These are phyloP conservation scores for Lonchura striata DNA, from an alignment of 2,113 vertebrate genomes.

Conservation along the genomic window DNA sequence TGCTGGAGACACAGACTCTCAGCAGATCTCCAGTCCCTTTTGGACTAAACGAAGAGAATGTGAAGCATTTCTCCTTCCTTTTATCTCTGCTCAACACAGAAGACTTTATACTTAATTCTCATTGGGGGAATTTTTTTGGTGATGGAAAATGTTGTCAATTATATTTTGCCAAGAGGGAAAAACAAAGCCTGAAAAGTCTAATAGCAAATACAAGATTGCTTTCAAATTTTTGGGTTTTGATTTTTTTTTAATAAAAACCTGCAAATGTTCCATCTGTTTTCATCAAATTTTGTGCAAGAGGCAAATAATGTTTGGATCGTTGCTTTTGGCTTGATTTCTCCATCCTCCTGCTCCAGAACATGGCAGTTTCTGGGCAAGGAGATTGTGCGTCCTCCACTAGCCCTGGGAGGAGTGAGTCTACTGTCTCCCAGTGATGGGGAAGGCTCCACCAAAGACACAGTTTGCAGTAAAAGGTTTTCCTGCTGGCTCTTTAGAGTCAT, in stretches of 20 bases:
- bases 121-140: background rate
- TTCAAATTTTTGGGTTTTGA: background rate
- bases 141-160: background rate
- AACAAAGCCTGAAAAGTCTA: background rate
- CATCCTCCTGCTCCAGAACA: background rate
- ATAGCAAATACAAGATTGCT: background rate
- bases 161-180: background rate
- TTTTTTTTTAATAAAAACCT: background rate
- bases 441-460: background rate
- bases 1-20: background rate
- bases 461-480: background rate
- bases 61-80: background rate
- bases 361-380: background rate
- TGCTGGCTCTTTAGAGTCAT: background rate
- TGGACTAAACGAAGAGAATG: background rate
- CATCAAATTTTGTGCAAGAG: constrained; percentile 11
- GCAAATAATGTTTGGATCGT: constrained; percentile 21
- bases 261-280: constrained; percentile 33
- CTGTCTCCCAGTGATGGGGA: background rate
- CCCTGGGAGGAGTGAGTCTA: background rate
- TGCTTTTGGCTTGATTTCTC: constrained; percentile 18
- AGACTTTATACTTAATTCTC: background rate
- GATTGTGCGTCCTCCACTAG: background rate
- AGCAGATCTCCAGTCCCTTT: background rate
- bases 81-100: background rate